Evolutionary conservation across 1,140 invertebrate genomes (phyloP), one percentile per base, ranked within the genome.

Genomic region (Platorchestia sp.): DNA sequence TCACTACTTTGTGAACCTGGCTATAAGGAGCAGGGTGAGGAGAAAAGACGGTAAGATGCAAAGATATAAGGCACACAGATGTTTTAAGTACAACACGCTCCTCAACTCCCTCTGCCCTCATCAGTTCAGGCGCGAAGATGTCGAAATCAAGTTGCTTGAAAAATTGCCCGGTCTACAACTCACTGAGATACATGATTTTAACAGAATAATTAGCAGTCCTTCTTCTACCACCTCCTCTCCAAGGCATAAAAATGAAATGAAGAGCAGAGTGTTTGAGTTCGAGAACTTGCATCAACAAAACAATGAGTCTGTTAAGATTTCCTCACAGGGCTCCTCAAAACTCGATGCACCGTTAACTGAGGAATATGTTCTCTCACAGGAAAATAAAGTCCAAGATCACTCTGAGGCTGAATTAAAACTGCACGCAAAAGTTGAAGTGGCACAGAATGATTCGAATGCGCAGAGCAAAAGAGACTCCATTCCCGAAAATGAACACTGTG

Each of bases 1-100:
- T 93, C 91, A 93, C 45, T 93, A 93, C 45, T 93, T 93, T 47
- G 91, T 93, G 0, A 93, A 93, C 45, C 43, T 93, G 41, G 10
- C 91, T 6, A 45, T 93, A 44, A n/a, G 36, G 19, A 47, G 19
- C 45, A 93, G 91, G 36, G 44, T 93, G 45, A 45, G 91, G 40
- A 93, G 91, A 36, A 93, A 47, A 44, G 36, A 45, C 91, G 91
- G 91, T n/a, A 93, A 93, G 40, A 40, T 93, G 6, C 91, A 93
- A 44, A 93, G 91, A 93, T 93, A 93, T 19, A 93, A 93, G 40
- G 36, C 45, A 14, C 91, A 93, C 45, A 45, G 91, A n/a, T 93
- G 91, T 47, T 44, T 44, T 47, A 93, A 93, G 44, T 93, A 93
- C 45, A 93, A 93, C 45, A 44, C 91, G 45, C 45, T n/a, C 7